Conservation (phyloP, 2,888 invertebrate species). For the Cistogaster globosa region DNA sequence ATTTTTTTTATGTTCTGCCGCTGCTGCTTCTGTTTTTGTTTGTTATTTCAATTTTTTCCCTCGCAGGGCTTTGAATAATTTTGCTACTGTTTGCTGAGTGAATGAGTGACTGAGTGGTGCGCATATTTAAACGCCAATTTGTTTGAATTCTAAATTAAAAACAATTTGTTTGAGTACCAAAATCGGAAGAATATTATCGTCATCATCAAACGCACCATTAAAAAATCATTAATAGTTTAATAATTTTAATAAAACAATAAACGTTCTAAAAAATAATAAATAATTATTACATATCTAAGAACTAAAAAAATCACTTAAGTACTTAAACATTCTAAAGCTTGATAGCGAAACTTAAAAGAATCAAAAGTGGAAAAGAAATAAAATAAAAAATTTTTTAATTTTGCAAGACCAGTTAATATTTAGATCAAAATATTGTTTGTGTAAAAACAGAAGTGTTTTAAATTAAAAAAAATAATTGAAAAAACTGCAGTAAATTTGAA, state of each 20-base stretch:
- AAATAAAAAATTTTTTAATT: no score
- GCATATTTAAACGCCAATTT: slow-evolving; percentile 39
- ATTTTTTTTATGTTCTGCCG: slow-evolving; percentile 17
- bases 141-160: slow-evolving; percentile 1
- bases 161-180: slow-evolving; percentile 13
- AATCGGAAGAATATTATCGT: slow-evolving; percentile 22
- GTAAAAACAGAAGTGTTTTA: no score
- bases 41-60: slow-evolving; percentile 34
- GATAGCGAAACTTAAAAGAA: no score
- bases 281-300: background rate
- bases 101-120: slow-evolving; percentile 1
- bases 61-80: background rate
- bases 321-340: no score
- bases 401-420: no score
- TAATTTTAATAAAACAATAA: slow-evolving; percentile 8
- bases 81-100: slow-evolving; percentile 27
- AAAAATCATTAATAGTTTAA: slow-evolving; percentile 32
- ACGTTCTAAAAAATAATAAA: background rate
- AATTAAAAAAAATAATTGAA: no score
- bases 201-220: slow-evolving; percentile 15
- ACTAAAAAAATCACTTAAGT: no score
- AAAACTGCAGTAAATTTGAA: no score
- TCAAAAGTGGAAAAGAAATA: no score
- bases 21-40: slow-evolving; percentile 31
- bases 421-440: no score